Evolutionary conservation across 2,797 vertebrate genomes (phyloP).

Genomic region (Microctenopoma lineatum): DNA sequence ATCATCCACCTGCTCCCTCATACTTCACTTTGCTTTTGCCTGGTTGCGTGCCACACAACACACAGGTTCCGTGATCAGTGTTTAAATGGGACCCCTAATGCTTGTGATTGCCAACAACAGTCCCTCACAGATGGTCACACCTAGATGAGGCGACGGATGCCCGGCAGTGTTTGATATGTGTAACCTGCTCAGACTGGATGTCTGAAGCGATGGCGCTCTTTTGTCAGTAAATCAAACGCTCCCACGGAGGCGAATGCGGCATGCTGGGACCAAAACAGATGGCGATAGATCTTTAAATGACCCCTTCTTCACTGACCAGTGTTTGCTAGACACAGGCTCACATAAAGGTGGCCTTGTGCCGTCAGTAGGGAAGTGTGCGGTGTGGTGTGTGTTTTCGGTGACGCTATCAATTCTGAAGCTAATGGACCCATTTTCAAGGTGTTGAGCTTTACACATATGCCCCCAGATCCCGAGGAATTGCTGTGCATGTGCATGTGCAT

Average conservation of each 20-base stretch:
- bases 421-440: slow-evolving; percentile 62
- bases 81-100: slow-evolving; percentile 47
- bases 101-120: slow-evolving; percentile 52
- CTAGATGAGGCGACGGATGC: slow-evolving; percentile 47
- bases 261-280: slow-evolving; percentile 69
- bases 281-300: slow-evolving; percentile 72
- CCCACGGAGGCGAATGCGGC: slow-evolving; percentile 66
- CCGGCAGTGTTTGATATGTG: slow-evolving; percentile 52
- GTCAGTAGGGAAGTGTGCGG: neutral
- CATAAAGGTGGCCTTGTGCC: slow-evolving; percentile 50
- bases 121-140: slow-evolving; percentile 39
- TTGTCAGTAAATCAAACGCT: slow-evolving; percentile 67
- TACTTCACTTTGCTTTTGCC: slow-evolving; percentile 1
- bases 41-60: slow-evolving; percentile 22
- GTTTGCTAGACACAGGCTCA: slow-evolving; percentile 53
- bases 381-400: slow-evolving; percentile 21
- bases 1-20: slow-evolving; percentile 1
- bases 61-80: slow-evolving; percentile 37
- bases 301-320: slow-evolving; percentile 62
- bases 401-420: slow-evolving; percentile 55
- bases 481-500: slow-evolving; percentile 4
- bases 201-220: slow-evolving; percentile 53
- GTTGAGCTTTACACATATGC: slow-evolving; percentile 31
- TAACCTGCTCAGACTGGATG: slow-evolving; percentile 52
- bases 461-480: slow-evolving; percentile 25